Conservation (phyloP, 2,797 vertebrate genomes). For the Crax fasciolata region DNA sequence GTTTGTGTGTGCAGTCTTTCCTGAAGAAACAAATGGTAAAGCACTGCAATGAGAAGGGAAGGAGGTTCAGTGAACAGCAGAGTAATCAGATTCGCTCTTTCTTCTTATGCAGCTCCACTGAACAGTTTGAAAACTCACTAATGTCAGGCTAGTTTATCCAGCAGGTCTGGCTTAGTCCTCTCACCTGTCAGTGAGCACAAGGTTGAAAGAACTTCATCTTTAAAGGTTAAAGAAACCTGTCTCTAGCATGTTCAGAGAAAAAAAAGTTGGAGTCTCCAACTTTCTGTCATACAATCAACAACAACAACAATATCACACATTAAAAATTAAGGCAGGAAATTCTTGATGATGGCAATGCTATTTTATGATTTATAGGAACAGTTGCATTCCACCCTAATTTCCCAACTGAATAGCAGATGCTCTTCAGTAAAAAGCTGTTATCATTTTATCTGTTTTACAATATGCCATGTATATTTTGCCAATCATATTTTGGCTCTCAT, state of each 20-base stretch:
- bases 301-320: background rate
- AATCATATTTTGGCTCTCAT: conserved; percentile 76
- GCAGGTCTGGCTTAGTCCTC: background rate
- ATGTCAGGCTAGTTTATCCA: background rate
- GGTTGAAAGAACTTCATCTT: background rate
- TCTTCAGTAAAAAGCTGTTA: conserved; percentile 76
- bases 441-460: conserved; percentile 74
- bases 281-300: background rate
- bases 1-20: conserved; percentile 11
- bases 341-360: conserved; percentile 29
- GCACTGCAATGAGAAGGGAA: background rate
- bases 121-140: conserved; percentile 43
- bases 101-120: background rate
- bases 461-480: conserved; percentile 78
- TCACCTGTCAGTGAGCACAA: background rate
- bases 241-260: background rate
- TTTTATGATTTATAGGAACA: conserved; percentile 68
- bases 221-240: background rate
- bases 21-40: conserved; percentile 40
- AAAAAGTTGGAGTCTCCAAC: background rate
- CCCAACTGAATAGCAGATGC: conserved; percentile 80
- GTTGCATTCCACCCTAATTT: conserved; percentile 74
- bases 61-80: conserved; percentile 23
- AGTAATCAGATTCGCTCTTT: conserved; percentile 28
- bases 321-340: conserved; percentile 53